Conservation (phyloP, 2,113 vertebrate genomes). For the Pterocles burchelli region DNA sequence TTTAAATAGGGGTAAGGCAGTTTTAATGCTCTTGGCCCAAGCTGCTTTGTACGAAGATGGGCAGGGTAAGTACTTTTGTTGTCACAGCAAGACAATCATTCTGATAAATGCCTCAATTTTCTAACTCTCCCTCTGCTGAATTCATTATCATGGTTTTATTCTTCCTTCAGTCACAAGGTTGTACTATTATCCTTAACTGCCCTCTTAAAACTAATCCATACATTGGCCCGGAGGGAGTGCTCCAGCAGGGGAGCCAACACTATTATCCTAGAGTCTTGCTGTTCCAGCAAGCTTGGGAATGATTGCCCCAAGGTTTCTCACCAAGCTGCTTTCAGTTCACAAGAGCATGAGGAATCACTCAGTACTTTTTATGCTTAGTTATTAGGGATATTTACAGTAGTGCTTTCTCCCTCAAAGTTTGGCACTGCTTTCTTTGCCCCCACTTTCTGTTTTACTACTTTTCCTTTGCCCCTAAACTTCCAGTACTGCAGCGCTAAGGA, state of each 20-base stretch:
- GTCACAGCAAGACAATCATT: background rate
- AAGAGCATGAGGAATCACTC: conserved; percentile 27
- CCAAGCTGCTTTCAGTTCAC: conserved; percentile 26
- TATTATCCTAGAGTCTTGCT: background rate
- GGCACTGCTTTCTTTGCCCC: conserved; percentile 8
- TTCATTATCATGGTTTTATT: conserved; percentile 22
- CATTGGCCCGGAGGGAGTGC: conserved; percentile 59
- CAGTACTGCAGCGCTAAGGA: background rate
- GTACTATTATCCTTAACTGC: conserved; percentile 17
- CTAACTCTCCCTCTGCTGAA: background rate
- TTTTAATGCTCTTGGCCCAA: conserved; percentile 9
- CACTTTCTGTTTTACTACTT: conserved; percentile 13
- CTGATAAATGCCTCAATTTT: background rate
- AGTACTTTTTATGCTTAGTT: conserved; percentile 36
- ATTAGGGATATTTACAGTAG: conserved; percentile 60
- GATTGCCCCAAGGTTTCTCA: conserved; percentile 49
- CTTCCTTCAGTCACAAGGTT: background rate
- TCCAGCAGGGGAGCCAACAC: background rate
- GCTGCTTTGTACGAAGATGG: background rate
- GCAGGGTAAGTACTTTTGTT: background rate
- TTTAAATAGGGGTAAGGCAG: background rate
- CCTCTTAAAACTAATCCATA: background rate
- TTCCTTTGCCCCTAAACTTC: conserved; percentile 40
- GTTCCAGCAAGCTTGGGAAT: conserved; percentile 55
- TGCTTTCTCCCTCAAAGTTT: conserved; percentile 34